Conservation (phyloP, 2,888 invertebrate species). For the Drosophila basisetae region DNA sequence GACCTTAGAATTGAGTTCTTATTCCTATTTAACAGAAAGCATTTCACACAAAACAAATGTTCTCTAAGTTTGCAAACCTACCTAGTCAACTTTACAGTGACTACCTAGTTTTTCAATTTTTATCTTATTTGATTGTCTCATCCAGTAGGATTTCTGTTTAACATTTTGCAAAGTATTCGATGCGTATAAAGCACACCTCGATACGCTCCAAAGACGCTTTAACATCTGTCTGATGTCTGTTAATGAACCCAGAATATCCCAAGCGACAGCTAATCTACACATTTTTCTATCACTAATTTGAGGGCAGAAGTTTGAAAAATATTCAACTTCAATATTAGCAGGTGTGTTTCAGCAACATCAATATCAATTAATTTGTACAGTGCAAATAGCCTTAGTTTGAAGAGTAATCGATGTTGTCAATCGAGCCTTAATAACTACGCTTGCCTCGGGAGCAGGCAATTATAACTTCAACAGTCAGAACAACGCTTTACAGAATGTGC, state of each 20-base stretch:
- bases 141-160: neutral
- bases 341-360: neutral
- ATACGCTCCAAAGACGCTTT: no score
- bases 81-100: neutral
- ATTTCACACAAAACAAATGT: neutral
- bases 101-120: neutral
- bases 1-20: neutral
- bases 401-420: neutral
- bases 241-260: neutral
- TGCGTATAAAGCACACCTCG: neutral
- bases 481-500: neutral
- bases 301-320: neutral
- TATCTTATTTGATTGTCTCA: neutral
- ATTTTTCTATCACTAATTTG: neutral
- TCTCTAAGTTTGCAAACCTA: neutral
- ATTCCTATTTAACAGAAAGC: neutral
- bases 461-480: slow-evolving; percentile 4
- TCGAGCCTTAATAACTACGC: neutral
- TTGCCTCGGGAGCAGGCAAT: neutral
- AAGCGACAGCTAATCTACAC: neutral
- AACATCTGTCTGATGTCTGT: neutral
- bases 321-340: neutral
- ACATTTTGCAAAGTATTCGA: neutral
- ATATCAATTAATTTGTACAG: neutral
- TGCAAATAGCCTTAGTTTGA: neutral